Conservation (phyloP, 2,797 vertebrate species). For the Bovichtus diacanthus region DNA sequence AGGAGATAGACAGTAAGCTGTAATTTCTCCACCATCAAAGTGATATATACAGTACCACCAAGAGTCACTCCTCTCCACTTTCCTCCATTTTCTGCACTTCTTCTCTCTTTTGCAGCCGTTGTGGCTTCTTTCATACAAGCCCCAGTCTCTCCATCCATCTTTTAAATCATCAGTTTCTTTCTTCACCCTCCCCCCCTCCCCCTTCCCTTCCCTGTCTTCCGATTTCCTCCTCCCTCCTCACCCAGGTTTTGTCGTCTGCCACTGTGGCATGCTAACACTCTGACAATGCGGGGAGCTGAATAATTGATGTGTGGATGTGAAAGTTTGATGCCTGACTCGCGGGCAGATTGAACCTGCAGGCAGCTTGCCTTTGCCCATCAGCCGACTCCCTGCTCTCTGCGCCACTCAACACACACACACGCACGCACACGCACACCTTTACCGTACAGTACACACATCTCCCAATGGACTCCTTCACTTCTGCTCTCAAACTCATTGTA, state of each 20-base stretch:
- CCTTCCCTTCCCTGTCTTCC: slow-evolving; percentile 18
- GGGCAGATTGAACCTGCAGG: slow-evolving; percentile 87
- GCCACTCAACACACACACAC: slow-evolving; percentile 53
- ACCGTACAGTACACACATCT: slow-evolving; percentile 65
- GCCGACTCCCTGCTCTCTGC: slow-evolving; percentile 73
- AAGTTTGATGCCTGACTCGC: slow-evolving; percentile 86
- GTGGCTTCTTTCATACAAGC: slow-evolving; percentile 8
- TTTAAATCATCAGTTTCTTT: slow-evolving; percentile 37
- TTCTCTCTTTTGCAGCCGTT: neutral
- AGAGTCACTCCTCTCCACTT: slow-evolving; percentile 1
- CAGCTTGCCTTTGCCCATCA: slow-evolving; percentile 79
- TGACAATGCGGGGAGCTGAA: slow-evolving; percentile 79
- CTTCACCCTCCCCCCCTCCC: neutral
- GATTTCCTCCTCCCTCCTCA: slow-evolving; percentile 49
- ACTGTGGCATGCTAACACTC: slow-evolving; percentile 76
- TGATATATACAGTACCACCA: neutral
- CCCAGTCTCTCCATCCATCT: slow-evolving; percentile 25
- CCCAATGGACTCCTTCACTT: slow-evolving; percentile 61
- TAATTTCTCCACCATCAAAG: neutral
- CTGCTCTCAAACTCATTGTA: slow-evolving; percentile 68
- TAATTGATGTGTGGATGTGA: slow-evolving; percentile 86
- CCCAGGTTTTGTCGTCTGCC: slow-evolving; percentile 74
- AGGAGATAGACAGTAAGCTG: neutral
- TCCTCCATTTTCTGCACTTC: neutral
- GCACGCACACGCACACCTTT: slow-evolving; percentile 33